Conservation (phyloP, 1,140 invertebrate genomes). For the Saccostrea glomerata region DNA sequence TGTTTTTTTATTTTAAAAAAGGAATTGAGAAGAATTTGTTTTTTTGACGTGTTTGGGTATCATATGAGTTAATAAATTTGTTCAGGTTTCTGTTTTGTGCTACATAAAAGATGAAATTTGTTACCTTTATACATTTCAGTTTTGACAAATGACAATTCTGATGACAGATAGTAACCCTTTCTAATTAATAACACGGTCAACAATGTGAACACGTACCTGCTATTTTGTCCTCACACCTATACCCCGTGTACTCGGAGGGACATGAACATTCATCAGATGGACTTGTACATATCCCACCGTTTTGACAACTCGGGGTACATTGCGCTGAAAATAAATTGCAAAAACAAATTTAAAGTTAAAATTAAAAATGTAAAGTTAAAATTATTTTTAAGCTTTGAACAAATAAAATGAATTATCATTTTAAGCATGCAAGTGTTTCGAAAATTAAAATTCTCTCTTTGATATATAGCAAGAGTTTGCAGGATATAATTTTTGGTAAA, state of each 20-base stretch:
- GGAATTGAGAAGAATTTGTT: no score
- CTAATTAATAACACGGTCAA: not conserved
- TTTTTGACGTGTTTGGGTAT: not conserved
- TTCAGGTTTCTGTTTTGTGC: not conserved
- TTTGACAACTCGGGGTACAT: constrained; percentile 27
- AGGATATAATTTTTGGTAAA: no score
- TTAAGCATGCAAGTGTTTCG: not conserved
- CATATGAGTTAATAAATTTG: not conserved
- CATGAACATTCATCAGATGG: constrained; percentile 30
- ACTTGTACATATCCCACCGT: not conserved
- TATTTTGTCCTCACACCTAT: constrained; percentile 38
- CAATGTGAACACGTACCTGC: not conserved
- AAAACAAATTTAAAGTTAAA: no score
- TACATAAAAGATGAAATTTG: not conserved
- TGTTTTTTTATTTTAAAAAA: no score
- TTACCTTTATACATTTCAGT: not conserved
- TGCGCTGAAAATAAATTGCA: constrained; percentile 24
- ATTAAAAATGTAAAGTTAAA: no score
- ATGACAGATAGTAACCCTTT: not conserved
- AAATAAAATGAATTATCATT: not conserved
- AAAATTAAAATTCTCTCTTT: not conserved
- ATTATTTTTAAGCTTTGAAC: not conserved
- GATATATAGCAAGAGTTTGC: not conserved
- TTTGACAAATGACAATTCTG: not conserved
- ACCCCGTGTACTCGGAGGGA: constrained; percentile 12